Base-by-base conservation (phyloP, 1,140 invertebrate species). In the Eupeodes corollae region DNA sequence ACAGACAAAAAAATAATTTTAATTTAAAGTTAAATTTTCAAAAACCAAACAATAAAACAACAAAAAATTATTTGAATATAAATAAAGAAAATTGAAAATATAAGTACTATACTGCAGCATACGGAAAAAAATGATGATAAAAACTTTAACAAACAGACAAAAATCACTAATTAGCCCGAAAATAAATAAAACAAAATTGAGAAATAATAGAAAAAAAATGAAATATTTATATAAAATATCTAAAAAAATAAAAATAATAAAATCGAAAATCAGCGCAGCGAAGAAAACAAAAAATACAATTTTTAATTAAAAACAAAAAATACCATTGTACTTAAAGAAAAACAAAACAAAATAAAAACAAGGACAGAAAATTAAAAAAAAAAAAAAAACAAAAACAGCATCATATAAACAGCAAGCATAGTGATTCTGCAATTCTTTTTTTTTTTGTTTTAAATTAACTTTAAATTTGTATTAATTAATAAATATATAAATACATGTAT, bases 201-300 rank as follows among this genome's bases (percentile, higher is more conserved):
- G 10, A 41, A 14, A 40, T n/a, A 46, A 46, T 16, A n/a, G 11
- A 55, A 51, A 54, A 48, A 42, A 56, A 58, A 53, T 57, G 33
- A 16, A 48, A 53, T 52, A 50, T 47, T 14, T 40, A 50, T 53
- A 51, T 48, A 43, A 50, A 48, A 48, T 33, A 38, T 37, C 11
- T 14, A 14, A 18, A 51, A 56, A 56, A 48, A 61, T 49, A 53
- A 57, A 59, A 26, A 42, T 9, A 52, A 41, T 47, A 42, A 19
- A 51, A 61, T 57, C 61, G 58, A 61, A 54, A 56, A 63, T 53
- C 50, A 60, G 57, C 58, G 55, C 61, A 63, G 60, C 58, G 60
- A 63, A 63, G 35, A 42, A 35, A 42, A 34, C 48, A 51, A 58
- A 56, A 47, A 52, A 49, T 53, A 52, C 55, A 49, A 14, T 41